These are phyloP conservation scores for Holcopasites calliopsidis DNA, from an alignment of 1,140 invertebrate genomes.

Conservation along the genomic window DNA sequence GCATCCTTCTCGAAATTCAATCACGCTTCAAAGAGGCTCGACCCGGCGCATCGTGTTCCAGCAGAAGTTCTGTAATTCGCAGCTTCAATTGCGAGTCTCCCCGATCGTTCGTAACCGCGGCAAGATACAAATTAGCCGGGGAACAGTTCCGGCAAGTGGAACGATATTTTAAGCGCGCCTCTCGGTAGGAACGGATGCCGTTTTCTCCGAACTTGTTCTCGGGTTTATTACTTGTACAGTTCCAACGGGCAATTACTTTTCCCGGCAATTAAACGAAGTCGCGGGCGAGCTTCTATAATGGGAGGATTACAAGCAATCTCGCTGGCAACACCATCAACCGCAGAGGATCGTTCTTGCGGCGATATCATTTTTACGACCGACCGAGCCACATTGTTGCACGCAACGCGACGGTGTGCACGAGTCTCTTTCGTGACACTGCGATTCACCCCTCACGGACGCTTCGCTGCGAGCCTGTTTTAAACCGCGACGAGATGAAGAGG, in stretches of 20 bases:
- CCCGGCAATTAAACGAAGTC: slow-evolving; percentile 15
- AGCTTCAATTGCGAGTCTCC: not conserved
- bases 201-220: not conserved
- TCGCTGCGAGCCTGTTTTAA: not conserved
- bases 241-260: slow-evolving; percentile 14
- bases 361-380: slow-evolving; percentile 27
- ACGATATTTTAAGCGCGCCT: not conserved
- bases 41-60: not conserved
- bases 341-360: not conserved
- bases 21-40: not conserved
- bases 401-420: not conserved
- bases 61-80: not conserved
- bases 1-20: not conserved
- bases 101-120: not conserved
- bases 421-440: not conserved
- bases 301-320: not conserved
- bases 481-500: slow-evolving; percentile 29
- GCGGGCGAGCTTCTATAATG: not conserved
- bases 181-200: not conserved
- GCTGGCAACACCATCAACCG: not conserved
- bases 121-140: not conserved
- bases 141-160: not conserved
- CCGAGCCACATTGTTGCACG: not conserved
- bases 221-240: not conserved
- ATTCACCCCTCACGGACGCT: not conserved